Evolutionary conservation across 2,888 invertebrate genomes (phyloP).

Genomic region (Omphaloscelis lunosa): DNA sequence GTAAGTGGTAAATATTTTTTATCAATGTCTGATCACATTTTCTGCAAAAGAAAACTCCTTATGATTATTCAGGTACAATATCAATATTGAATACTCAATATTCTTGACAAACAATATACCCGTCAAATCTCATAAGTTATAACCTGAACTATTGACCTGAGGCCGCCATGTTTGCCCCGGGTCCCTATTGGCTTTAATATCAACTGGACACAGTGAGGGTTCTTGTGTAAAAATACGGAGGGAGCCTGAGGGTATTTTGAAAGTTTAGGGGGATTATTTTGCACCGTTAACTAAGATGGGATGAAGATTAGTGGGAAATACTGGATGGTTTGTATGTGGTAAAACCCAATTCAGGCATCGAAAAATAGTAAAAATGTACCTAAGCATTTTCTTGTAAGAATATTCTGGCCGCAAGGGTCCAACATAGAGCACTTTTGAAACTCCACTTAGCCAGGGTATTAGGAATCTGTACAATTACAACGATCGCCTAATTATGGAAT

Average conservation of each 20-base stretch:
- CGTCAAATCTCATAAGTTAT: slow-evolving; percentile 22
- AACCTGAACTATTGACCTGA: slow-evolving; percentile 26
- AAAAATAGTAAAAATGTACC: too few relatives aligned
- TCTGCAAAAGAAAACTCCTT: not conserved
- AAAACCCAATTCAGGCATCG: not conserved
- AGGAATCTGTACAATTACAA: not conserved
- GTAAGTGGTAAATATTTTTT: not conserved
- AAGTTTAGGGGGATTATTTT: slow-evolving; percentile 37
- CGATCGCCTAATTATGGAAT: not conserved
- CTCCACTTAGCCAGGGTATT: not conserved
- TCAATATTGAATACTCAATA: slow-evolving; percentile 26
- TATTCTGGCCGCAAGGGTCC: too few relatives aligned
- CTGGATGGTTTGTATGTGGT: not conserved
- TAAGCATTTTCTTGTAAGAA: not conserved
- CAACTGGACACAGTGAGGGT: slow-evolving; percentile 23
- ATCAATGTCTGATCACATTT: not conserved
- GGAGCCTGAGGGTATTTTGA: slow-evolving; percentile 49
- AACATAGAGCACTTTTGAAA: not conserved
- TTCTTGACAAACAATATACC: slow-evolving; percentile 36
- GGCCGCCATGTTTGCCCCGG: slow-evolving; percentile 6
- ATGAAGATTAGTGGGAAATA: not conserved
- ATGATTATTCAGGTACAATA: slow-evolving; percentile 22
- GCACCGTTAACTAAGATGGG: slow-evolving; percentile 27
- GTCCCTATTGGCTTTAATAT: slow-evolving; percentile 42
- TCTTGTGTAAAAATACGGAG: slow-evolving; percentile 37